These are phyloP conservation scores for Ophion ventricosus DNA, from an alignment of 2,888 invertebrate genomes.

Conservation along the genomic window DNA sequence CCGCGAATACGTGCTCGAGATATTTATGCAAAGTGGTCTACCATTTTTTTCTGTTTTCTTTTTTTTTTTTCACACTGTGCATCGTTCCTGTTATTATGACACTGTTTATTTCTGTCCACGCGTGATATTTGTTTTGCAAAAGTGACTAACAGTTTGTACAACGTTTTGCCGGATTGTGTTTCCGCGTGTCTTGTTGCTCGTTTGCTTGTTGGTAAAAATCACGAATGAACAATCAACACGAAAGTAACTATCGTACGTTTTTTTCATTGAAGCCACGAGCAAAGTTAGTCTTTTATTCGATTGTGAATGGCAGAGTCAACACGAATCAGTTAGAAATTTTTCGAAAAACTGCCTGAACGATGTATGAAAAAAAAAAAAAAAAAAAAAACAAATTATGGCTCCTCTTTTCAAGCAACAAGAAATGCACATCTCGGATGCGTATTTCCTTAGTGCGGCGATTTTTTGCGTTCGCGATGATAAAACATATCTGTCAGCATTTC, in stretches of 20 bases:
- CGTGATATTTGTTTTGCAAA: not conserved
- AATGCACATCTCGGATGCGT: not conserved
- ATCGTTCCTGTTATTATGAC: not conserved
- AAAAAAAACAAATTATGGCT: not conserved
- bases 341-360: not conserved
- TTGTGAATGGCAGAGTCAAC: not conserved
- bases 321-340: not conserved
- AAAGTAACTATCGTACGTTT: not conserved
- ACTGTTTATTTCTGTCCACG: slow-evolving; percentile 8
- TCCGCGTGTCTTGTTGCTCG: not conserved
- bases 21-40: slow-evolving; percentile 55
- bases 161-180: not conserved
- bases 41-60: slow-evolving; percentile 14
- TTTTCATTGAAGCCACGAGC: not conserved
- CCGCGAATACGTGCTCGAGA: slow-evolving; percentile 52
- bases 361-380: not conserved
- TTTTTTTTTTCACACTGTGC: not conserved
- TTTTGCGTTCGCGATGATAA: not conserved
- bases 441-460: not conserved
- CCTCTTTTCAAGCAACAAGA: not conserved
- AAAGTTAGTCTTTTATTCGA: not conserved
- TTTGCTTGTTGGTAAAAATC: not conserved
- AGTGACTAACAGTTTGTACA: not conserved
- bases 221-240: not conserved
- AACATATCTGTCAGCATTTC: slow-evolving; percentile 9